Evolutionary conservation across 2,888 invertebrate species (phyloP).

Genomic region (Heliconius charithonia): DNA sequence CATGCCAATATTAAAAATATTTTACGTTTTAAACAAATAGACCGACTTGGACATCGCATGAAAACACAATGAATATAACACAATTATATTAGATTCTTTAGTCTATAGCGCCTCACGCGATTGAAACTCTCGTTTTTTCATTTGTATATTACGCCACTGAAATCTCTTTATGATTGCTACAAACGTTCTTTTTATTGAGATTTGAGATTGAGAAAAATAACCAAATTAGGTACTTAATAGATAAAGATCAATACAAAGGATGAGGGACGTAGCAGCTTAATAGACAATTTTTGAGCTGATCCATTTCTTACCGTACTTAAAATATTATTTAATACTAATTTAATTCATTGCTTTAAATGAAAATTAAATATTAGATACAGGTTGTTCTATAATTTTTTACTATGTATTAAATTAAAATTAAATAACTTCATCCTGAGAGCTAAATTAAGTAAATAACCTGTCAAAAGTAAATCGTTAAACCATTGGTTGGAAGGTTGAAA

Average conservation of each 20-base stretch:
- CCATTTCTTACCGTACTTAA: background rate
- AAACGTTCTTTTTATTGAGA: too few relatives aligned
- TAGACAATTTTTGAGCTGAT: background rate
- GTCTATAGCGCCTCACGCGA: too few relatives aligned
- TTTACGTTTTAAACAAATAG: too few relatives aligned
- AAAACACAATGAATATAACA: too few relatives aligned
- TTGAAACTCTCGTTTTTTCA: too few relatives aligned
- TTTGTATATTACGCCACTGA: too few relatives aligned
- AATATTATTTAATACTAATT: background rate
- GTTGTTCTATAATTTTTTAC: background rate
- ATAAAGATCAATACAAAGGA: background rate
- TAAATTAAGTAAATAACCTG: slow-evolving; percentile 26
- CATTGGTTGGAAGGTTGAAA: slow-evolving; percentile 40
- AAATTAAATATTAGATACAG: background rate
- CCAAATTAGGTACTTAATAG: background rate
- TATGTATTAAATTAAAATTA: background rate
- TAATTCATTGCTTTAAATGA: background rate
- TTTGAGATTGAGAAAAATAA: too few relatives aligned
- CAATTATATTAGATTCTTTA: too few relatives aligned
- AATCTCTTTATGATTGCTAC: too few relatives aligned
- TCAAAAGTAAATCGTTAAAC: slow-evolving; percentile 35
- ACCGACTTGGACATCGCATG: too few relatives aligned
- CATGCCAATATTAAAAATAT: too few relatives aligned
- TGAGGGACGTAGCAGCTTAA: background rate
- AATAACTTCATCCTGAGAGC: too few relatives aligned